Percentiles rank a stretch among this genome's conserved stretches.
Evolutionary conservation across 2,888 invertebrate genomes (phyloP).

Genomic region (Arctia plantaginis): DNA sequence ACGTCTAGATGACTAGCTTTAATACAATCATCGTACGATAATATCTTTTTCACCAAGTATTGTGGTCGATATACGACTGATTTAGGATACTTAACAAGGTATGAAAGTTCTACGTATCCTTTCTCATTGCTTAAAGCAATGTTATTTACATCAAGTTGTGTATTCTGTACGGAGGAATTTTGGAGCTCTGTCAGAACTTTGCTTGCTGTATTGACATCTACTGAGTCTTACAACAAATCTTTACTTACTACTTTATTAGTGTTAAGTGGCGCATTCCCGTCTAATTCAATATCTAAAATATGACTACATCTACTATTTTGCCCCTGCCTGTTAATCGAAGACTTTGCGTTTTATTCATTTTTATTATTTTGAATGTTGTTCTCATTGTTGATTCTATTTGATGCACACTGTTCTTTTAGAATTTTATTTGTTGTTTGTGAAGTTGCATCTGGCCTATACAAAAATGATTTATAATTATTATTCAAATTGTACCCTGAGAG

Average conservation of each 20-base stretch:
- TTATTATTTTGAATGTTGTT: background rate
- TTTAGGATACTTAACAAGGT: conserved; percentile 46
- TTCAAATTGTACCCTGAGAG: background rate
- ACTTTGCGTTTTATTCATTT: background rate
- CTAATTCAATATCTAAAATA: background rate
- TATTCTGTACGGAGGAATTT: conserved; percentile 31
- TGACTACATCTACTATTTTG: background rate
- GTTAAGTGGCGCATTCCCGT: background rate
- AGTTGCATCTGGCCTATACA: background rate
- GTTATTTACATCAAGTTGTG: conserved; percentile 29
- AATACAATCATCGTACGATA: conserved; percentile 41
- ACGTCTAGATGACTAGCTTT: conserved; percentile 27
- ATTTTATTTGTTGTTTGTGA: background rate
- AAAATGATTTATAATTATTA: conserved; percentile 2
- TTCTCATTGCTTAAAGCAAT: conserved; percentile 28
- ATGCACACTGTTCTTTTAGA: background rate
- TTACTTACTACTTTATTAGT: background rate
- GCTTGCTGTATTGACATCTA: background rate
- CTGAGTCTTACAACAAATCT: background rate
- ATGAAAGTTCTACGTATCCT: conserved; percentile 44
- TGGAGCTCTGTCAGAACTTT: conserved; percentile 34
- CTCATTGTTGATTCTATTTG: background rate
- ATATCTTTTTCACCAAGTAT: conserved; percentile 40
- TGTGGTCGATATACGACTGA: conserved; percentile 41
- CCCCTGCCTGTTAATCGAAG: background rate